Percentiles rank a stretch among this genome's conserved stretches.
Conservation (phyloP, 2,888 invertebrate species). For the Chymomyza amoena region DNA sequence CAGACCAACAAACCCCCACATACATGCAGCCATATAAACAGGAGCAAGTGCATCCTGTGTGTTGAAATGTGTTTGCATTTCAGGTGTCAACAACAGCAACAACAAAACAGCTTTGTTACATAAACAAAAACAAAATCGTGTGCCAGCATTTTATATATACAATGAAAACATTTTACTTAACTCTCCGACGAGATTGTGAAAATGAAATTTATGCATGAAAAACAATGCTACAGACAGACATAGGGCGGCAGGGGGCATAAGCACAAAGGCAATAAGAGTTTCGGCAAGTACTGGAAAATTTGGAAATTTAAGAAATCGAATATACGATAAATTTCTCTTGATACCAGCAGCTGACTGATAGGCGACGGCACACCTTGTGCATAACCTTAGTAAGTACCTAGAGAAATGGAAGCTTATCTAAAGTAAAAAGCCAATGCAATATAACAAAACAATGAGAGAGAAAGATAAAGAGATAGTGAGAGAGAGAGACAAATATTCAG, state of each 20-base stretch:
- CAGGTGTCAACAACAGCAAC: constrained; percentile 69
- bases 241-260: too few relatives aligned
- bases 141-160: constrained; percentile 57
- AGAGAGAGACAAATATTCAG: background rate
- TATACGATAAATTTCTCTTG: background rate
- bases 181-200: background rate
- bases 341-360: background rate
- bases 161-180: constrained; percentile 68
- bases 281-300: background rate
- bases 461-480: background rate
- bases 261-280: background rate
- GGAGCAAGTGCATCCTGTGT: constrained; percentile 4
- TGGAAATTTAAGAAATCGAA: background rate
- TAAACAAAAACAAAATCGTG: constrained; percentile 53
- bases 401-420: background rate
- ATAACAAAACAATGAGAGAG: background rate
- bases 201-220: background rate
- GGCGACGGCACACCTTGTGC: background rate
- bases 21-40: background rate
- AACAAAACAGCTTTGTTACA: constrained; percentile 69
- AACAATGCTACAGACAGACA: background rate
- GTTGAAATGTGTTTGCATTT: constrained; percentile 60
- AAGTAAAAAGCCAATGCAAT: background rate
- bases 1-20: background rate
- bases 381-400: background rate